Evolutionary conservation across 2,888 invertebrate genomes (phyloP).

Genomic region (Nephrotoma flavescens): DNA sequence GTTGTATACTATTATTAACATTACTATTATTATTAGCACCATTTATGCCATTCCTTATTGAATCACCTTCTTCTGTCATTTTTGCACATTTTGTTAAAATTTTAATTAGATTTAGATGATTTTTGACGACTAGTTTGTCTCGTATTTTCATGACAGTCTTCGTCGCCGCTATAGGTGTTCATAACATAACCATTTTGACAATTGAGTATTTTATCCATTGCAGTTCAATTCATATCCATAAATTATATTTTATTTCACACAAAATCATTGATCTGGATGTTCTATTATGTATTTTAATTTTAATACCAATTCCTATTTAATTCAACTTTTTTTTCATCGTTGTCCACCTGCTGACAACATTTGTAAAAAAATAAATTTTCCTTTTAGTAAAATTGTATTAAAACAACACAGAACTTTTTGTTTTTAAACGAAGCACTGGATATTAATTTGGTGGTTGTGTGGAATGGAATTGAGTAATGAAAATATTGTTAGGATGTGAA

Average conservation of each 20-base stretch:
- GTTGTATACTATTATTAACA: background rate
- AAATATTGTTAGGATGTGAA: background rate
- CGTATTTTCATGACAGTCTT: background rate
- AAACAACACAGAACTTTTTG: constrained; percentile 6
- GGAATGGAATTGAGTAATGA: constrained; percentile 6
- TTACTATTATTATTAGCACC: constrained; percentile 18
- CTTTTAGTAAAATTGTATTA: background rate
- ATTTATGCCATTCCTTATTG: constrained; percentile 52
- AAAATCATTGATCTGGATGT: background rate
- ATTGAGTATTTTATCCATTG: constrained; percentile 3
- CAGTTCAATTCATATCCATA: background rate
- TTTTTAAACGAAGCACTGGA: background rate
- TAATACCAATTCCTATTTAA: background rate
- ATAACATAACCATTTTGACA: background rate
- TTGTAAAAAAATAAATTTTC: constrained; percentile 6
- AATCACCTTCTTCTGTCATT: constrained; percentile 52
- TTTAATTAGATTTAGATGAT: constrained; percentile 17
- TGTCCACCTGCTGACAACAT: constrained; percentile 15
- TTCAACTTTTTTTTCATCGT: background rate
- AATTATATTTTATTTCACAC: background rate
- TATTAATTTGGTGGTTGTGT: background rate
- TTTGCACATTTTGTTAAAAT: constrained; percentile 58
- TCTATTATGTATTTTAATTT: background rate
- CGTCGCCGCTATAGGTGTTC: background rate
- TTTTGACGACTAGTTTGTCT: background rate